Percentiles rank a stretch among this genome's conserved stretches.
These are phyloP conservation scores for Lasaia peninsularis DNA, from an alignment of 1,140 invertebrate species.

Conservation along the genomic window DNA sequence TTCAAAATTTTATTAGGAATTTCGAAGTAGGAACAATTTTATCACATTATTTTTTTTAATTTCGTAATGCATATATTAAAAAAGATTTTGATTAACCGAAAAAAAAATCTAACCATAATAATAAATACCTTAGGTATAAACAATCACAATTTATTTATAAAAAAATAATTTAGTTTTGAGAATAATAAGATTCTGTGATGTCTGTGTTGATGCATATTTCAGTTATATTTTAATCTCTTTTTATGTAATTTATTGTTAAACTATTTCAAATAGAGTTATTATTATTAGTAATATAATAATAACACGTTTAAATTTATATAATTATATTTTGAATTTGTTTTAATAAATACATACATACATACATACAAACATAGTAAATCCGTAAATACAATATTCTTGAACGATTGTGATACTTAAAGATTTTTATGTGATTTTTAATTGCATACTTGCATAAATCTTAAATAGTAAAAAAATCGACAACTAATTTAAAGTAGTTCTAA, in stretches of 20 bases:
- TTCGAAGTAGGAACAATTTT: conserved; percentile 5
- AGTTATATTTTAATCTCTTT: background rate
- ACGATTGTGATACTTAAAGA: too few species aligned
- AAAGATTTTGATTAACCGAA: background rate
- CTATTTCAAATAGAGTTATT: too few species aligned
- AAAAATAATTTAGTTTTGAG: background rate
- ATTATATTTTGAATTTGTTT: too few species aligned
- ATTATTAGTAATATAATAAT: too few species aligned
- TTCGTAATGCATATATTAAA: background rate
- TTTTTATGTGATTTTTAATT: too few species aligned
- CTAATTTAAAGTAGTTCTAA: background rate
- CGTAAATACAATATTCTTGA: too few species aligned
- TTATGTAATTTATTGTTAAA: too few species aligned
- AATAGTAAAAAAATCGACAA: too few species aligned
- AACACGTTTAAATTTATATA: too few species aligned
- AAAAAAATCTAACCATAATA: background rate
- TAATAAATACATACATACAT: too few species aligned
- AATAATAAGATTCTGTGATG: conserved; percentile 3
- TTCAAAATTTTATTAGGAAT: background rate
- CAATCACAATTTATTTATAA: conserved; percentile 2
- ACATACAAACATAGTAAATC: too few species aligned
- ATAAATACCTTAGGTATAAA: conserved; percentile 1
- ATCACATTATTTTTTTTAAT: background rate
- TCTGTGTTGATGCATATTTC: background rate
- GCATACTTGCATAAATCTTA: too few species aligned